These are phyloP conservation scores for Anagrus nilaparvatae DNA, from an alignment of 1,140 invertebrate species.

Conservation along the genomic window DNA sequence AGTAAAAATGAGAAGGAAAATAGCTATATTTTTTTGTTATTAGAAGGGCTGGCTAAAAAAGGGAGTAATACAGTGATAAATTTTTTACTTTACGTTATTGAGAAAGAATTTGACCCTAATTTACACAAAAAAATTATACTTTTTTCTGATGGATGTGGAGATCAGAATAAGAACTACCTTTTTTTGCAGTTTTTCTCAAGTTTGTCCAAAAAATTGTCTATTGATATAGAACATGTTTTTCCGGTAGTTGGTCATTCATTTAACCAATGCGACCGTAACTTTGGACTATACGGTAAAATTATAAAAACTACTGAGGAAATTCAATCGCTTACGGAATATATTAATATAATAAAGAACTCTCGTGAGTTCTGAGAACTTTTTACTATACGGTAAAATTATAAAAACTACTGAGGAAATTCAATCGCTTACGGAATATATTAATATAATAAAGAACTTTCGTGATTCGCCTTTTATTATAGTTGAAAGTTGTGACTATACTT, in stretches of 20 bases:
- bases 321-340: neutral
- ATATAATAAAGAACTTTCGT: neutral
- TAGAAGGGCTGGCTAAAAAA: neutral
- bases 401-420: neutral
- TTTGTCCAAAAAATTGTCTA: neutral
- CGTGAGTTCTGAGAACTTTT: too few species aligned
- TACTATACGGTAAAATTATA: too few species aligned
- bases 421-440: neutral
- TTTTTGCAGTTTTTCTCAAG: neutral
- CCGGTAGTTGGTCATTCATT: slow-evolving; percentile 1
- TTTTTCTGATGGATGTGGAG: neutral
- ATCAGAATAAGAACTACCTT: neutral
- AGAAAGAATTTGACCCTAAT: neutral
- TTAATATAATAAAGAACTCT: neutral
- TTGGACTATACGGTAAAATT: neutral
- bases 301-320: neutral
- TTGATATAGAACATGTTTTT: neutral
- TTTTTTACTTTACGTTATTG: neutral
- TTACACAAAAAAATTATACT: neutral
- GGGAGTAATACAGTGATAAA: slow-evolving; percentile 1
- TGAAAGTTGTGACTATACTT: neutral
- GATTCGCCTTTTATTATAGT: neutral
- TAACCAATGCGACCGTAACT: neutral
- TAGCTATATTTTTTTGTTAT: neutral
- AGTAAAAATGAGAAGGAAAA: too few species aligned